Conservation (phyloP, 2,888 invertebrate species). For the Ctena decussata region DNA sequence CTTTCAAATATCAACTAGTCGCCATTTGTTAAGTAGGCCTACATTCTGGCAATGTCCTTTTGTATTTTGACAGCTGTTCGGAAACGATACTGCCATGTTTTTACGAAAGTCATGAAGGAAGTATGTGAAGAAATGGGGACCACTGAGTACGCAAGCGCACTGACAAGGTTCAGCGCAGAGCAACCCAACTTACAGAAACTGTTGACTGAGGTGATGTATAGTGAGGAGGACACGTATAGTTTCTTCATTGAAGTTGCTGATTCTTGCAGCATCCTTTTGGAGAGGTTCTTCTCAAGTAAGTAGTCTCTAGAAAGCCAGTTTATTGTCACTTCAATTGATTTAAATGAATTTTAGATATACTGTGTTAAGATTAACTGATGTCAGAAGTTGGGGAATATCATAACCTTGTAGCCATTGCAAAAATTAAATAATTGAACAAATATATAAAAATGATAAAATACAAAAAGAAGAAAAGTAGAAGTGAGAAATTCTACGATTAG, state of each 20-base stretch:
- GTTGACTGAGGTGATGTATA: constrained; percentile 42
- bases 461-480: no score
- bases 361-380: no score
- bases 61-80: constrained; percentile 43
- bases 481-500: no score
- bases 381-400: no score
- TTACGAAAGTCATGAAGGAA: constrained; percentile 30
- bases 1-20: no score
- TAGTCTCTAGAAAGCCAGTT: no score
- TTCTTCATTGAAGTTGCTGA: constrained; percentile 42
- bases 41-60: not conserved
- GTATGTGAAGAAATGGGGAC: constrained; percentile 24
- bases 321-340: no score
- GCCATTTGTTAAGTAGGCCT: no score
- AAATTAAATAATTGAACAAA: no score
- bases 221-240: constrained; percentile 43
- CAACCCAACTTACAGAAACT: constrained; percentile 49
- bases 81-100: constrained; percentile 41
- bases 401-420: no score
- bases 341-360: no score
- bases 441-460: no score
- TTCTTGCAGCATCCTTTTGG: not conserved
- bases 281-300: not conserved
- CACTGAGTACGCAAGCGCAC: constrained; percentile 25
- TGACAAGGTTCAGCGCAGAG: constrained; percentile 32